Base-by-base conservation (phyloP, 2,888 invertebrate genomes). In the Furcula furcula region DNA sequence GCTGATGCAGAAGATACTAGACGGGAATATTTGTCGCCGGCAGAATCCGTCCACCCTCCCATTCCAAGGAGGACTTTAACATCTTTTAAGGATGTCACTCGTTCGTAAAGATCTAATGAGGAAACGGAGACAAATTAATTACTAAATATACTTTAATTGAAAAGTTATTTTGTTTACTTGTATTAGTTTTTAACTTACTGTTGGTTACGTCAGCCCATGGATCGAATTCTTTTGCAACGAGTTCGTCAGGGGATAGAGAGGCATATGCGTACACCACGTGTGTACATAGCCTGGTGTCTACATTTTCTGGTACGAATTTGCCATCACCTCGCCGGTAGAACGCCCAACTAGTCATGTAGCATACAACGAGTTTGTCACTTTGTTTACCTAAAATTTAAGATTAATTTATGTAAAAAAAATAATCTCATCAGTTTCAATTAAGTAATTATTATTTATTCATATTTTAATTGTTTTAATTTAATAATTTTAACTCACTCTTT, bases 1-100 rank as follows among this genome's bases (percentile, higher is more conserved):
- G 92, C 90, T 0, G 91, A 84, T 3, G 91, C 89, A 39, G 93
- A 92, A 23, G 92, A 91, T 0, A 95, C 95, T 14, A 97, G 75
- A 7, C 93, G 91, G 0, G 96, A 95, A 65, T 97, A 97, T 70
- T 97, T 97, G 64, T 95, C 94, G 0, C 95, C 96, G 0, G 94
- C 91, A 0, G 97, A 97, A 75, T 98, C 97, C 0, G 96, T 97
- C 98, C 98, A 98, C 1, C 98, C 98, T n/a, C 98, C 98, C 33
- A 98, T 75, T 1, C 96, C 96, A 16, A 98, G 79, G 4, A 97
- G 74, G 0, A 95, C 93, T 49, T 91, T 90, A 0, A 91, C 85
- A 28, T 91, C 92, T 36, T 90, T 89, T 9, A 95, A 79, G 0
- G 93, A 91, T 0, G 95, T 93, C 1, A 95, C 91, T 46, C 97